phyloP scores from a whole-genome alignment of 2,888 invertebrate species.

The Sceliomorpha sp. region DNA sequence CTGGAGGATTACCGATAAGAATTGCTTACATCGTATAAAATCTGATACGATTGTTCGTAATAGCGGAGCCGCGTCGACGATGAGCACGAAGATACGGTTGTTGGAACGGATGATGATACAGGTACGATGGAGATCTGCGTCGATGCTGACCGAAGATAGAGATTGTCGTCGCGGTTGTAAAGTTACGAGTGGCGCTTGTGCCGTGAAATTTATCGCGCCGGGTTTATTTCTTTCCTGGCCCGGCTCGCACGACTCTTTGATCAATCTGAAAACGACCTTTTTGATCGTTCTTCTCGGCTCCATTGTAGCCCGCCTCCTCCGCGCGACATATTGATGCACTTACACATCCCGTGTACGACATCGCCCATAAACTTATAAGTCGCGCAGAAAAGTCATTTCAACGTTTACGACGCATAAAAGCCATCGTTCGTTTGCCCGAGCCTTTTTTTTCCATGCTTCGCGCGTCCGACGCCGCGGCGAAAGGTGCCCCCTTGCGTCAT shows the following conservation, averaged over 20 bases:
- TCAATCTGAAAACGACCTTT: constrained; percentile 25
- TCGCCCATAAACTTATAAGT: constrained; percentile 52
- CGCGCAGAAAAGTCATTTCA: constrained; percentile 40
- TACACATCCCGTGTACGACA: constrained; percentile 35
- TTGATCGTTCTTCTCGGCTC: constrained; percentile 18
- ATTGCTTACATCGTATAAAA: constrained; percentile 51
- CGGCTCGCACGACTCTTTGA: constrained; percentile 29
- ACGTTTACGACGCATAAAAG: constrained; percentile 50
- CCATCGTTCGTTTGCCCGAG: constrained; percentile 29
- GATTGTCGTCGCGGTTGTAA: constrained; percentile 18
- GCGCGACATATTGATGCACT: constrained; percentile 45
- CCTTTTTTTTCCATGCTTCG: constrained; percentile 13
- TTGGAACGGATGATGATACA: constrained; percentile 7
- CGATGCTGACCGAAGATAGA: constrained; percentile 40
- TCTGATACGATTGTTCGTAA: constrained; percentile 45
- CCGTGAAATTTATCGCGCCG: constrained; percentile 31
- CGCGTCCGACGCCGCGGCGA: constrained; percentile 13
- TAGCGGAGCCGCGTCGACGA: constrained; percentile 8
- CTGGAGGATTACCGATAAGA: constrained; percentile 28
- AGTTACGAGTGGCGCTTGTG: constrained; percentile 26
- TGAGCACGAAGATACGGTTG: constrained; percentile 12
- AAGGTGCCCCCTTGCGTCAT: constrained; percentile 7
- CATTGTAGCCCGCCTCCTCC: constrained; percentile 23
- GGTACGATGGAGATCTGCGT: constrained; percentile 6
- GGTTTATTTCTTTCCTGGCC: constrained; percentile 33